phyloP scores from a whole-genome alignment of 2,888 invertebrate genomes.

The Euphydryas editha region DNA sequence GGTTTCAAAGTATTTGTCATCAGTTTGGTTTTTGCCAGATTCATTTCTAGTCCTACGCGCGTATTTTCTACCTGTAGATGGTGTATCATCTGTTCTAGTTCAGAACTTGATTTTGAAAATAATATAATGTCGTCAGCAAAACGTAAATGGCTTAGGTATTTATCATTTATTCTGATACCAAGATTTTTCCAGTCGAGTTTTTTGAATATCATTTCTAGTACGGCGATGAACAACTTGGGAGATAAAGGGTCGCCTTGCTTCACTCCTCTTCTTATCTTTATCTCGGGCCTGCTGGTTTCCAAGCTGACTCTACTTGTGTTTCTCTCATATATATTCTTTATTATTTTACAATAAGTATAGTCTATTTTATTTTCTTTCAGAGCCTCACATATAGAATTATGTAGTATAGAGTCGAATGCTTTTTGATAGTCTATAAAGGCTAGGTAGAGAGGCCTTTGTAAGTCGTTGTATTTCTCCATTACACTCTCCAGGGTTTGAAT shows the following conservation, averaged over 20 bases:
- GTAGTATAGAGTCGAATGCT: neutral
- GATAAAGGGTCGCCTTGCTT: conserved; percentile 17
- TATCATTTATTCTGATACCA: conserved; percentile 14
- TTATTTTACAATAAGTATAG: neutral
- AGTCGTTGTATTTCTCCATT: neutral
- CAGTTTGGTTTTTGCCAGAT: neutral
- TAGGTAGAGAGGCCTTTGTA: neutral
- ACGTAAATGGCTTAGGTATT: conserved; percentile 14
- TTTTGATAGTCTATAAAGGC: neutral
- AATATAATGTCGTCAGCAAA: conserved; percentile 20
- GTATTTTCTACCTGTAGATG: neutral
- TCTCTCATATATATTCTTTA: conserved; percentile 12
- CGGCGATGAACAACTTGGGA: conserved; percentile 11
- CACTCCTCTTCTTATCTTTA: conserved; percentile 17
- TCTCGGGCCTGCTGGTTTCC: conserved; percentile 5
- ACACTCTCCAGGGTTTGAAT: neutral
- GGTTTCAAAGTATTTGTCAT: neutral
- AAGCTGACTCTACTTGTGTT: conserved; percentile 10
- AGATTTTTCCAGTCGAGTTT: conserved; percentile 10
- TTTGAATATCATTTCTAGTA: conserved; percentile 12
- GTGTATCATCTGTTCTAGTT: conserved; percentile 17
- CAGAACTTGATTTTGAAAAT: conserved; percentile 2
- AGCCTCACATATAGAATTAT: neutral
- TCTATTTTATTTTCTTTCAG: neutral
- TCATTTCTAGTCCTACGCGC: neutral